Evolutionary conservation across 2,113 vertebrate genomes (phyloP).

Genomic region (Eretmochelys imbricata): DNA sequence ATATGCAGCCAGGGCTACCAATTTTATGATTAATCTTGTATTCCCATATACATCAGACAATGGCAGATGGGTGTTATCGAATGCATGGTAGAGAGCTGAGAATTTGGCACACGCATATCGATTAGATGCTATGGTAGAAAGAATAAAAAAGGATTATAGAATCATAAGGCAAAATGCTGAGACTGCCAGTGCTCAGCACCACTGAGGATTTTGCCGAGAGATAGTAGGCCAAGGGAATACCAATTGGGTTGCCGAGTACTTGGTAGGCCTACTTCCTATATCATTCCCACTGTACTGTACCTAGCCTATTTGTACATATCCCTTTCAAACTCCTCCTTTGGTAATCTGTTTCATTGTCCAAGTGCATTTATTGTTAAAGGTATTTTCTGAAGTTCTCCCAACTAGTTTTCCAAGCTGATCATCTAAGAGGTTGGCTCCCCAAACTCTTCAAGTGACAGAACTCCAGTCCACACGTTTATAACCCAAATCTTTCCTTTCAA

Average conservation of each 20-base stretch:
- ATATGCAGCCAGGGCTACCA: constrained; percentile 14
- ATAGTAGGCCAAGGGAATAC: background rate
- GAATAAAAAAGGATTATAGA: background rate
- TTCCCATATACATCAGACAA: constrained; percentile 53
- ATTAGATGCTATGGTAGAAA: background rate
- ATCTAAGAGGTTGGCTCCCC: background rate
- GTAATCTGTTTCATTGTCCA: constrained; percentile 26
- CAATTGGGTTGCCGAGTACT: background rate
- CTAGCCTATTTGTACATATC: constrained; percentile 7
- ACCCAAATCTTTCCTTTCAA: background rate
- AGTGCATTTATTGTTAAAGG: background rate
- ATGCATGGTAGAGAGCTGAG: constrained; percentile 8
- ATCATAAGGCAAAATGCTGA: background rate
- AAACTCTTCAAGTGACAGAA: background rate
- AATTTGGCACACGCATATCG: constrained; percentile 6
- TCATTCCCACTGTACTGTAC: constrained; percentile 45
- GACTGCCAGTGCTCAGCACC: background rate
- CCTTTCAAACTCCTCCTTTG: constrained; percentile 12
- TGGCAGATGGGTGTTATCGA: constrained; percentile 37
- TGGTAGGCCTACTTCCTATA: constrained; percentile 56
- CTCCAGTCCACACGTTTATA: background rate
- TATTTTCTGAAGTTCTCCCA: constrained; percentile 20
- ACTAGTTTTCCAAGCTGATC: background rate
- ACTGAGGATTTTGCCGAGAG: background rate
- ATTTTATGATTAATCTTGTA: constrained; percentile 60